Base-by-base conservation (phyloP, 30 jellyfish, hydroid and myxozoan species). In the Morbakka virulenta region DNA sequence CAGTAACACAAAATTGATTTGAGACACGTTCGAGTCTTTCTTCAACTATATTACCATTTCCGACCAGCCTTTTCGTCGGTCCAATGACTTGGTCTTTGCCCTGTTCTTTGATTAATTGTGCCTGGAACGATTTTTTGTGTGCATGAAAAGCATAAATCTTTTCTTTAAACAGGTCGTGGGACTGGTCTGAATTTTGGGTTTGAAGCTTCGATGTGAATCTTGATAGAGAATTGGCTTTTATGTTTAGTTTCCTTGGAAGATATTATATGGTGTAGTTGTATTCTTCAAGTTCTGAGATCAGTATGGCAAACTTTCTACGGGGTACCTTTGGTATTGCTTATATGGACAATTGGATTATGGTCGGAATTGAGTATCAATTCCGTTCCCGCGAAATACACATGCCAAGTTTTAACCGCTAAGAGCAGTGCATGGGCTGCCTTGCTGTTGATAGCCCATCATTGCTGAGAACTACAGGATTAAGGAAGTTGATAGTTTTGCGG, bases 191-290 rank as follows among this genome's bases (percentile, higher is more conserved):
- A 35, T 69, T 35, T 69, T 69, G 34, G 32, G 74, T 69, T 35
- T 17, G 69, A 32, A 69, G 81, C 74, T 69, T 69, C 41, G 69
- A 69, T 41, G 57, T 41, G 57, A 41, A 6, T 69, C 78, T 30
- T 63, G 89, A 78, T 35, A 78, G 82, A 27, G 89, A 77, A 61
- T 76, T 78, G 2, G 87, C 87, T 48, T 76, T 78, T 26, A 32
- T 34, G 63, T 78, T 78, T 28, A 62, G 72, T 74, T 33, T 52
- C 68, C 81, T 74, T 9, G 81, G 81, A 29, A 65, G 81, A 28
- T 78, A 78, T 47, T 63, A 74, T 29, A 74, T 52, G 28, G 75
- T 35, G 63, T 74, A 74, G 33, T 52, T 50, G 63, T 35, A 74
- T 74, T 74, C 75, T 53, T 74, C 74, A 4, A 74, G 76, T 52